Conservation (phyloP, 2,888 invertebrate genomes). For the Platynereis dumerilii region DNA sequence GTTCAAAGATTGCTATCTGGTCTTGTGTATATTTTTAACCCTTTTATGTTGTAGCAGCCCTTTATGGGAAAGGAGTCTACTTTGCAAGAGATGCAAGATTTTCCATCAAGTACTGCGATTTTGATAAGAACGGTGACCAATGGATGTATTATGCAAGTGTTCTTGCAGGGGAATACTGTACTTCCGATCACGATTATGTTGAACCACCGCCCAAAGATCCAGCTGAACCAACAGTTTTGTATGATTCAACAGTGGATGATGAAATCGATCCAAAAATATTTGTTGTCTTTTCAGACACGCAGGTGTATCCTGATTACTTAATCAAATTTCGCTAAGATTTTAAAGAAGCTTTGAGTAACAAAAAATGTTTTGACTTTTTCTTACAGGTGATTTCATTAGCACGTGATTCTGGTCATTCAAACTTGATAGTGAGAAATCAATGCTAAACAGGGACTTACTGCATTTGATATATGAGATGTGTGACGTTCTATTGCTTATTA, state of each 20-base stretch:
- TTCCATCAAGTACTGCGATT: background rate
- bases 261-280: background rate
- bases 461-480: no score
- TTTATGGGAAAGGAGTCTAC: background rate
- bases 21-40: background rate
- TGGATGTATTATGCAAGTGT: conserved; percentile 6
- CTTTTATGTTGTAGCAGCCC: background rate
- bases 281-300: background rate
- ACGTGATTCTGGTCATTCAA: no score
- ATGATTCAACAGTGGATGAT: conserved; percentile 4
- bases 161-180: background rate
- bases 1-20: background rate
- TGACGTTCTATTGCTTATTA: no score
- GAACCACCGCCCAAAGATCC: background rate
- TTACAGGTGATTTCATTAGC: no score
- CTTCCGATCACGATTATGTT: background rate
- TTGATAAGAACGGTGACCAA: background rate
- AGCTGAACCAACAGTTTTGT: background rate
- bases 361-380: no score
- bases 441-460: no score
- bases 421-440: no score
- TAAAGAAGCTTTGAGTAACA: no score
- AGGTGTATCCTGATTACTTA: background rate
- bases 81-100: background rate
- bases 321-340: no score